Percentiles rank a stretch among this genome's conserved stretches.
Evolutionary conservation across 2,797 vertebrate genomes (phyloP).

Genomic region (Betta splendens): DNA sequence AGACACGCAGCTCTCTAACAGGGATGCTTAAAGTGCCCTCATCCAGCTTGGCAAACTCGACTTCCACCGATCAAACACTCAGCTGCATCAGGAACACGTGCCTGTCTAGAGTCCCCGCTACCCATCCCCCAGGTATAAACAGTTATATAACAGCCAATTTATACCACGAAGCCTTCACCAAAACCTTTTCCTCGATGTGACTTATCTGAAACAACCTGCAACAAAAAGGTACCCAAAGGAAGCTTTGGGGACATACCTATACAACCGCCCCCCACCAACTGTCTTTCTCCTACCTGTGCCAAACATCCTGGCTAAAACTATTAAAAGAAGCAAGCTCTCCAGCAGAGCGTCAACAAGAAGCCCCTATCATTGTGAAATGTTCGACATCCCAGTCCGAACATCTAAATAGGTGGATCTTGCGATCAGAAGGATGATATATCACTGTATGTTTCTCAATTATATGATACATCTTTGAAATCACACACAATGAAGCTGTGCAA

Average conservation of each 20-base stretch:
- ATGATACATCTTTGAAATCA: conserved; percentile 6
- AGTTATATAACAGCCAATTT: conserved; percentile 42
- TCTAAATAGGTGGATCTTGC: not conserved
- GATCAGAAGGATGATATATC: conserved; percentile 34
- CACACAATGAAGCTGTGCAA: conserved; percentile 18
- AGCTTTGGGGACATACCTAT: not conserved
- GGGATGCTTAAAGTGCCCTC: conserved; percentile 29
- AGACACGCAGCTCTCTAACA: conserved; percentile 39
- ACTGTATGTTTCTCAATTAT: conserved; percentile 22
- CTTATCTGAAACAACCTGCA: not conserved
- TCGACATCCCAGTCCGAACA: not conserved
- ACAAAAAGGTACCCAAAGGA: not conserved
- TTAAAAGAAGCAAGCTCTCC: conserved; percentile 8
- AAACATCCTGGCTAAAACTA: conserved; percentile 1
- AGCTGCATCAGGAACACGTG: conserved; percentile 46
- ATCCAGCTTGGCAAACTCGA: conserved; percentile 33
- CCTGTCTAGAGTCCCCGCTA: conserved; percentile 26
- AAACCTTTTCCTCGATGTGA: conserved; percentile 20
- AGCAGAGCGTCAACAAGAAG: not conserved
- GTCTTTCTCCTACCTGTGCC: conserved; percentile 3
- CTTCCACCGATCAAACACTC: conserved; percentile 27
- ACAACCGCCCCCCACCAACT: not conserved
- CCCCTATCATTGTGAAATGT: not conserved
- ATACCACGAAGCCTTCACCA: conserved; percentile 26
- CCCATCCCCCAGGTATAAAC: conserved; percentile 10